phyloP scores from a whole-genome alignment of 2,888 invertebrate species.

The Polia nebulosa region DNA sequence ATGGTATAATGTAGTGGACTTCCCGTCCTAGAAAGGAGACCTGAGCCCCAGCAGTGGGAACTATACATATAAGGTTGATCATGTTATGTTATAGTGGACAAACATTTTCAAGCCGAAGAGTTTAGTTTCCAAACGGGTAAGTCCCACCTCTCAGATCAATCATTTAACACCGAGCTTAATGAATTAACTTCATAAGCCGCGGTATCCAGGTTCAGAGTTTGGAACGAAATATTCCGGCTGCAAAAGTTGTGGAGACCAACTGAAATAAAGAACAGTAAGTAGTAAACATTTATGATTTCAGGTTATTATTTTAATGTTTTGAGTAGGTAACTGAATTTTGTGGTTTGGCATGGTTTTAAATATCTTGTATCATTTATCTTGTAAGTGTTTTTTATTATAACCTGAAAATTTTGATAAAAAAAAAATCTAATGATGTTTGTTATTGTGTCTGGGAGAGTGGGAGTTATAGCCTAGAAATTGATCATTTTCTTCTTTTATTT shows the following conservation, averaged over 20 bases:
- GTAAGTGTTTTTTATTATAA: too few relatives aligned
- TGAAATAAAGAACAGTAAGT: conserved; percentile 1
- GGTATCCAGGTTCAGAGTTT: conserved; percentile 12
- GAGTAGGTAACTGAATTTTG: not conserved
- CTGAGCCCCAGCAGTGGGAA: too few relatives aligned
- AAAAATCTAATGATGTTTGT: not conserved
- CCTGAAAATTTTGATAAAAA: too few relatives aligned
- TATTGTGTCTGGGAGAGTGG: too few relatives aligned
- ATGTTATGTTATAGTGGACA: not conserved
- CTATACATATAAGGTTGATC: too few relatives aligned
- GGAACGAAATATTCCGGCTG: conserved; percentile 17
- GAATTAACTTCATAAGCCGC: conserved; percentile 32
- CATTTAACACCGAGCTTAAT: conserved; percentile 40
- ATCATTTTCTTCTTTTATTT: not conserved
- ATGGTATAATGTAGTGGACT: too few relatives aligned
- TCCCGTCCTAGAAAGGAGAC: too few relatives aligned
- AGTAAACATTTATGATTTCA: not conserved
- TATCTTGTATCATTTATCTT: too few relatives aligned
- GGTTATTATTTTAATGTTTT: not conserved
- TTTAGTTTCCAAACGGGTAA: conserved; percentile 21
- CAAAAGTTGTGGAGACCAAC: conserved; percentile 12
- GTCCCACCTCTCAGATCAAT: conserved; percentile 44
- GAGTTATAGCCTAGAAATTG: not conserved
- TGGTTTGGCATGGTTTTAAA: not conserved
- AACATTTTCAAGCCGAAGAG: conserved; percentile 11